Evolutionary conservation across 1,140 invertebrate species (phyloP).

Genomic region (Drosophila auraria): DNA sequence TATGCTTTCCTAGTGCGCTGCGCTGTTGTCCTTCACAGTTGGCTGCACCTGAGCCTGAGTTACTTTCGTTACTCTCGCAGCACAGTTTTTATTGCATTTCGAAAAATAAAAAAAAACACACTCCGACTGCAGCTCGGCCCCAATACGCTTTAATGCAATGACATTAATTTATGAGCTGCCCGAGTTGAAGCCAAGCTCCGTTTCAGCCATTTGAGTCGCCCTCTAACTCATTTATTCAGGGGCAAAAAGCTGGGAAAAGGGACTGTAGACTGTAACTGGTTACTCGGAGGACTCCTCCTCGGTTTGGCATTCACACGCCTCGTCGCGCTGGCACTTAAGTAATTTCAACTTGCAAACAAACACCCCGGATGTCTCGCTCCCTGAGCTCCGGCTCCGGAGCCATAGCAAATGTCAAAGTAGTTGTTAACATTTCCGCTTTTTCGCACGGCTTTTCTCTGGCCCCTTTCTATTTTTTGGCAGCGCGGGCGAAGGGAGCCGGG

Average conservation of each 20-base stretch:
- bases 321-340: constrained; percentile 73
- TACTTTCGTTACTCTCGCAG: constrained; percentile 62
- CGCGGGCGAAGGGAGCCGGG: constrained; percentile 9
- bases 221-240: constrained; percentile 48
- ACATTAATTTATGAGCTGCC: constrained; percentile 69
- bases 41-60: constrained; percentile 38
- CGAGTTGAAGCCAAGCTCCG: constrained; percentile 34
- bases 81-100: constrained; percentile 16
- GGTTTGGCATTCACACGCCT: constrained; percentile 66
- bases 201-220: constrained; percentile 26
- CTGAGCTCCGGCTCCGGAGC: constrained; percentile 2
- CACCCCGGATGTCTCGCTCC: constrained; percentile 26
- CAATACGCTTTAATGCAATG: constrained; percentile 67
- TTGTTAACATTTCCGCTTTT: constrained; percentile 79
- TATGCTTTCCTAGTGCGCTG: constrained; percentile 1
- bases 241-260: constrained; percentile 5
- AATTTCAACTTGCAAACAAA: constrained; percentile 74
- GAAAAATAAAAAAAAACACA: neutral
- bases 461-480: neutral
- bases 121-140: constrained; percentile 21
- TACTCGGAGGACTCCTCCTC: constrained; percentile 16
- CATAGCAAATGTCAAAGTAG: constrained; percentile 77
- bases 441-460: constrained; percentile 49
- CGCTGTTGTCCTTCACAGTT: constrained; percentile 58
- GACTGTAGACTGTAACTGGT: neutral